Base-by-base conservation (phyloP, 2,888 invertebrate genomes). In the Protula sp. region DNA sequence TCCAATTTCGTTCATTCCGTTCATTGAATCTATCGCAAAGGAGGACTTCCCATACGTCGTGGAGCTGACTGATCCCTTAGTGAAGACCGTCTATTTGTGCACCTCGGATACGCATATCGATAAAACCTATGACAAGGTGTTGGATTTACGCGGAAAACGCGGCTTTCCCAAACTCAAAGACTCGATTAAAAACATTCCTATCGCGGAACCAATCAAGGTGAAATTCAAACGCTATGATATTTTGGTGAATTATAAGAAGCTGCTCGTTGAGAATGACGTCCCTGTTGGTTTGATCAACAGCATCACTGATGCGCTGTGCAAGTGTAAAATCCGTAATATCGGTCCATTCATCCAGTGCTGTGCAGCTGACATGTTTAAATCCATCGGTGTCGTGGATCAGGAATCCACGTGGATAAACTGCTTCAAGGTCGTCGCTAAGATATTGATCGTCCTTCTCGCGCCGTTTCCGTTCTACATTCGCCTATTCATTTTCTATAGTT, bases 281-380 rank as follows among this genome's bases (percentile, higher is more conserved):
- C 65, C 67, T 14, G 63, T 69, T 27, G 69, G 69, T 1, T 31
- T 69, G 5, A 45, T 58, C 58, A 55, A 55, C 27, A 53, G 61
- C 9, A 38, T 69, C 24, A 27, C 48, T 3, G 30, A 57, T 3
- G 55, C 65, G 5, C 57, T 69, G 4, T 69, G 75, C 50, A 67
- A 73, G 2, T 79, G 79, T 60, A 76, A 76, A 62, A 66, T 79
- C 1, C 70, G 73, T 54, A 64, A 71, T 2, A 58, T 78, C 1
- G 71, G 73, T 3, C 77, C 79, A 1, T 78, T 79, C 60, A 67
- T 61, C 4, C 70, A 71, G 5, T 78, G 79, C 55, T 78, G 78
- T 61, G 68, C 72, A 54, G 65, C 66, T 26, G 75, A 75, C 59
- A 54, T 51, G 48, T 2, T 30, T 54, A 54, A 63, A 54, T 54